Conservation (phyloP, 2,113 vertebrate genomes). For the Origma solitaria region DNA sequence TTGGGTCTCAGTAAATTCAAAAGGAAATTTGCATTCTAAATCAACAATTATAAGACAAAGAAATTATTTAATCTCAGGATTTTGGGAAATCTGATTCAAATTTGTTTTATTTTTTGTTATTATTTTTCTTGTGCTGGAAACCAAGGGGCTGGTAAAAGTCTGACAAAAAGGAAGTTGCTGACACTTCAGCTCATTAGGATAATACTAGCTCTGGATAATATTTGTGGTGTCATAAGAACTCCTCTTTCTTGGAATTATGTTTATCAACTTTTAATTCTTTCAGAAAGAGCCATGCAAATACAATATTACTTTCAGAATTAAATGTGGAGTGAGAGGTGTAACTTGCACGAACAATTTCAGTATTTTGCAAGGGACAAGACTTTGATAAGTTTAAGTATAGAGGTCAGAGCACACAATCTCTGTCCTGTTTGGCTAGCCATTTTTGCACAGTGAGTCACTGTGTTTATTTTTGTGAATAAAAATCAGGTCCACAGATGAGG, state of each 20-base stretch:
- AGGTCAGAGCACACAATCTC: background rate
- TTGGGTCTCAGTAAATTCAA: background rate
- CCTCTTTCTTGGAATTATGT: background rate
- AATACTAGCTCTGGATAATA: background rate
- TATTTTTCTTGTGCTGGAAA: background rate
- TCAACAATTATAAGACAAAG: background rate
- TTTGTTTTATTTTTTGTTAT: background rate
- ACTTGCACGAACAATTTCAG: background rate
- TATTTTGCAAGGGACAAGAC: background rate
- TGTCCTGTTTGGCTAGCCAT: background rate
- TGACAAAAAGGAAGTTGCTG: background rate
- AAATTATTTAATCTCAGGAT: background rate
- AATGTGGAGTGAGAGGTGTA: background rate
- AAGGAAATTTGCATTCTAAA: background rate
- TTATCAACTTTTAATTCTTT: background rate
- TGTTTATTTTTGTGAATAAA: background rate
- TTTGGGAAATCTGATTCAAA: background rate
- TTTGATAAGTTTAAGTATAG: background rate
- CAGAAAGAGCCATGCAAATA: background rate
- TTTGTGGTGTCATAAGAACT: background rate
- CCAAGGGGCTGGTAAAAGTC: background rate
- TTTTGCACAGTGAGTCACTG: background rate
- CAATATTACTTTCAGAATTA: background rate
- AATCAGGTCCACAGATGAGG: rapidly evolving
- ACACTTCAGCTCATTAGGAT: background rate